Evolutionary conservation across 1,140 invertebrate species (phyloP), one percentile per base, ranked within the genome.

Genomic region (Eulimnadia texana): DNA sequence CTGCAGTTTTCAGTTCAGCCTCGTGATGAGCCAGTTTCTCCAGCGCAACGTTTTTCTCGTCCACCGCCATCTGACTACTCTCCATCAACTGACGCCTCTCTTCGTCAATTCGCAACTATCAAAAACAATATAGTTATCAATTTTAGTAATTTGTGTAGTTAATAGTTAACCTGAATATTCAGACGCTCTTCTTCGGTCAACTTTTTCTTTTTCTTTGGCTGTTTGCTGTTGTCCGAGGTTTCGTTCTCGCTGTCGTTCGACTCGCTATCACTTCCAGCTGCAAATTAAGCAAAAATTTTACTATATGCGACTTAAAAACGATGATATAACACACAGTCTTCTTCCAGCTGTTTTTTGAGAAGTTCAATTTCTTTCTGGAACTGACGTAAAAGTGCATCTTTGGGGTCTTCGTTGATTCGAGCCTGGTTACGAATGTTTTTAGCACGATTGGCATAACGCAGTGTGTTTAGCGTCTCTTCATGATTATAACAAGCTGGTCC

Each of bases 381-480:
- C 70, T 93, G 85, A 50, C 93, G 82, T 16, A 99, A 80, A 23
- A 98, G 74, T 2, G 96, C 93, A 76, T 98, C 94, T 70, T 98
- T 98, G 0, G 95, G 93, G 76, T 99, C 95, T 72, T 97, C 94
- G 73, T 99, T 99, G 60, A 99, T 86, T 66, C 86, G 84, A 54
- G 93, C 94, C 66, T 86, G 84, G 74, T 99, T 99, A 71, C 93
- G 88, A 62, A 99, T 99, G 70, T 90, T 94, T 74, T 99, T 99
- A 1, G 95, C 94, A 58, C 95, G 79, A 76, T 92, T 94, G 1
- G 96, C 95, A 76, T 99, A 99, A 16, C 97, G 78, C 50, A 99
- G 76, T 0, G 96, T 98, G 69, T 91, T 97, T 51, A 98, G 89
- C 0, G 93, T 94, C 74, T 99, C 96, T 70, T 98, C 94, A 71